A percentile compares a stretch with the other conserved stretches of the same genome.
phyloP scores from a whole-genome alignment of 2,888 invertebrate genomes.

The Aquatica leii region DNA sequence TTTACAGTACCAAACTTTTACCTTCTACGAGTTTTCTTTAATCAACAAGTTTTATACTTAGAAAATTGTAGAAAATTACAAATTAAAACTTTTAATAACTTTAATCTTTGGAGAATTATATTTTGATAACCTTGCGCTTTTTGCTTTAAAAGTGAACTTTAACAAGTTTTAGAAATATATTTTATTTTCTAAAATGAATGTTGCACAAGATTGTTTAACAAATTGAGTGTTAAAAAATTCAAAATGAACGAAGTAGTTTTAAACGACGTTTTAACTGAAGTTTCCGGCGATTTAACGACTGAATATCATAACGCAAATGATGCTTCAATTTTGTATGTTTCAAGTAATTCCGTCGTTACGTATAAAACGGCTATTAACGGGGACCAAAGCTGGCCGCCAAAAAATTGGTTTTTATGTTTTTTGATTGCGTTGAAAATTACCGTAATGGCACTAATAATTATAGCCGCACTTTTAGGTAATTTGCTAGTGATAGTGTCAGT shows the following conservation, averaged over 20 bases:
- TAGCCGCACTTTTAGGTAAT: slow-evolving; percentile 90
- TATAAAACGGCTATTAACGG: slow-evolving; percentile 35
- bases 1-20: no score
- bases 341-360: slow-evolving; percentile 35
- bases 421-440: slow-evolving; percentile 74
- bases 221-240: background rate
- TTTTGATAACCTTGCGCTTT: background rate
- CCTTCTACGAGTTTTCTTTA: no score
- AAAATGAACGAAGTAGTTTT: slow-evolving; percentile 50
- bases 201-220: background rate
- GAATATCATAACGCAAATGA: slow-evolving; percentile 36
- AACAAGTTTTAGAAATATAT: no score
- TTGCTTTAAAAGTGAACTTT: background rate
- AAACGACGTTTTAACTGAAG: slow-evolving; percentile 42
- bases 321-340: slow-evolving; percentile 38
- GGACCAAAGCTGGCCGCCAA: slow-evolving; percentile 23
- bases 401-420: slow-evolving; percentile 65
- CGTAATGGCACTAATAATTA: slow-evolving; percentile 87
- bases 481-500: slow-evolving; percentile 88
- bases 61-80: background rate
- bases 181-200: background rate
- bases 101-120: background rate
- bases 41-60: no score
- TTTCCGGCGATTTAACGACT: slow-evolving; percentile 33
- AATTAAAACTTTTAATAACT: slow-evolving; percentile 1